Evolutionary conservation across 2,113 vertebrate species (phyloP), one percentile per base, ranked within the genome.

Genomic region (Hippoglossus stenolepis): DNA sequence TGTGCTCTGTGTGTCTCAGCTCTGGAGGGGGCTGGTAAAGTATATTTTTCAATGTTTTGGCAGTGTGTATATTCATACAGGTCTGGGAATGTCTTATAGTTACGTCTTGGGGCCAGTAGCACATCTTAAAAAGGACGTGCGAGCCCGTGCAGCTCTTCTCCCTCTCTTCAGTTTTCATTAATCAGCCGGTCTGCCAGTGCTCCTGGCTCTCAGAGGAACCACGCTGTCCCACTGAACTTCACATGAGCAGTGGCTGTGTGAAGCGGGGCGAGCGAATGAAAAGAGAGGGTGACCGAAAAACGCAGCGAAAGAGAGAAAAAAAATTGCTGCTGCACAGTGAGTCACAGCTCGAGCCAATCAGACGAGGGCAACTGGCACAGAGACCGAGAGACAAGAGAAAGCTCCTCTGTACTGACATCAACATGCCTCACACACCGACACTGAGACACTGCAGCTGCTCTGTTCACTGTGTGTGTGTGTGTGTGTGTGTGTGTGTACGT

Each of bases 181-280:
- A 77, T 85, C 88, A 62, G 79, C 35, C 67, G 13, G 75, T 56
- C 77, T 56, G 79, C 40, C 82, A 84, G 73, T 71, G 79, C 76
- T 70, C 79, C 80, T 76, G 58, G 60, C 57, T 90, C 90, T 90
- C 90, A 24, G 77, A 88, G 88, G 90, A 90, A 69, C 28, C 81
- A 10, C 38, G 45, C 84, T 91, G 87, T 89, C 90, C 91, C 79
- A 92, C 86, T 93, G 90, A 93, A 90, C 90, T 91, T 78, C 58
- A 64, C 73, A 47, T 64, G 75, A 87, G 79, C 53, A 59, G 64
- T 23, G 79, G 62, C 57, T 70, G 79, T 57, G 75, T 63, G 77
- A 49, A 65, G 71, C 65, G 68, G 53, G 61, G 58, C 17, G 43
- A n/a, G 65, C 31, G 4, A 53, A 28, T 59, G 53, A 66, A 68